Evolutionary conservation across 2,888 invertebrate species (phyloP), one percentile per base, ranked within the genome.

Genomic region (Erebia epiphron): DNA sequence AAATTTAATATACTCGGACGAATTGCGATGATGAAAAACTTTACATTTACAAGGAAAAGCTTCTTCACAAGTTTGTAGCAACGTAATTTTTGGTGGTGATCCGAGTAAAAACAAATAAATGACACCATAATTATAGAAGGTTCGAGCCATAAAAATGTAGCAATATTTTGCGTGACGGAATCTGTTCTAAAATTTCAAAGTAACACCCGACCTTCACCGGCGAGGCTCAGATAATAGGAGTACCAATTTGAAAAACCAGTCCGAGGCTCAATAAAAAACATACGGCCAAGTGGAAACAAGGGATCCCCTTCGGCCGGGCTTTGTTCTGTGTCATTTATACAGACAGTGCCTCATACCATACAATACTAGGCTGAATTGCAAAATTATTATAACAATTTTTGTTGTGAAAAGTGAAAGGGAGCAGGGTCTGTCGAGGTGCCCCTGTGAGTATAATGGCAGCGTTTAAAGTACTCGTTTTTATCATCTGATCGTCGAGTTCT

Each of bases 161-260:
- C 81, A 87, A 90, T 91, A 90, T 91, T 92, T 90, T 89, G 92
- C 92, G 91, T 92, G 92, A 86, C 76, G 91, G 91, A 91, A 92
- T 92, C 86, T 87, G 85, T 82, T 89, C 86, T 86, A 89, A 83
- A 89, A 87, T 87, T 80, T 86, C 83, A 82, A 86, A 86, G 85
- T 88, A 88, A 86, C 83, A 84, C 82, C 81, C 89, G 91, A 90
- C 92, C 92, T 92, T 92, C 90, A 83, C 84, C 84, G 86, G 79
- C 83, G 82, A 86, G 84, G 86, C 83, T 79, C 87, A 86, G 90
- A 92, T 93, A 92, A 92, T 92, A 91, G 90, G 90, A 87, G 89
- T 83, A 89, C 86, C 89, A 91, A 92, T 92, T 92, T 91, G 79
- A 85, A 79, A 85, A 92, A 93, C 92, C 91, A 87, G 92, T 92